Evolutionary conservation across 2,113 vertebrate species (phyloP), one percentile per base, ranked within the genome.

Genomic region (Larimichthys polyactis): DNA sequence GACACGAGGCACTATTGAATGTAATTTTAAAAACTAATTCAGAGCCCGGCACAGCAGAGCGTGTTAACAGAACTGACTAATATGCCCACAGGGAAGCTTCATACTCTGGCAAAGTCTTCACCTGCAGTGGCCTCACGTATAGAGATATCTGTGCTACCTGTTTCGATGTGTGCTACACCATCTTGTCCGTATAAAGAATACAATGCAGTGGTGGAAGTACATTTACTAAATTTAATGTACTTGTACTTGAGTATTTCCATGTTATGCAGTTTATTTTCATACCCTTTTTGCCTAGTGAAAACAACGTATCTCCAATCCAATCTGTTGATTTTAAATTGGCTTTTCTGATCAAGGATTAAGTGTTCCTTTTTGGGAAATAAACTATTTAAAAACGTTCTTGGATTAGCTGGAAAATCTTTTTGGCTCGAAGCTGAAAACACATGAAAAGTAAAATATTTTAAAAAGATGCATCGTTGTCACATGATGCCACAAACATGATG

Each of bases 11-110:
- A 62, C 80, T 27, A 64, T 66, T 76, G 57, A 81, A 71, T 79
- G 66, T 87, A 85, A 91, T 91, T 91, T 36, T 91, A 91, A 89
- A 84, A 89, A 65, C 57, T 70, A 84, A 92, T 85, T 71, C 12
- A 0, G 64, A 74, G 78, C 84, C 55, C 70, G 55, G 78, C 62
- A 76, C 76, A 80, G 83, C 59, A 46, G 84, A 84, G n/a, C 44
- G 17, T 83, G 89, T 76, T 89, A 81, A 85, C 51, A 84, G 55
- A 71, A 80, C 67, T 78, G 81, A 82, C 72, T 87, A 85, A 89
- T 80, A 36, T 59, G 55, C 69, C 82, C 80, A 29, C 19, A 59
- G 79, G 79, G 76, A 81, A n/a, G 44, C 49, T 57, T 85, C 71
- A 8, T 40, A 58, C 24, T 60, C 43, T 22, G 51, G 82, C 48